phyloP scores from a whole-genome alignment of 1,140 invertebrate species.

The Lasaia peninsularis region DNA sequence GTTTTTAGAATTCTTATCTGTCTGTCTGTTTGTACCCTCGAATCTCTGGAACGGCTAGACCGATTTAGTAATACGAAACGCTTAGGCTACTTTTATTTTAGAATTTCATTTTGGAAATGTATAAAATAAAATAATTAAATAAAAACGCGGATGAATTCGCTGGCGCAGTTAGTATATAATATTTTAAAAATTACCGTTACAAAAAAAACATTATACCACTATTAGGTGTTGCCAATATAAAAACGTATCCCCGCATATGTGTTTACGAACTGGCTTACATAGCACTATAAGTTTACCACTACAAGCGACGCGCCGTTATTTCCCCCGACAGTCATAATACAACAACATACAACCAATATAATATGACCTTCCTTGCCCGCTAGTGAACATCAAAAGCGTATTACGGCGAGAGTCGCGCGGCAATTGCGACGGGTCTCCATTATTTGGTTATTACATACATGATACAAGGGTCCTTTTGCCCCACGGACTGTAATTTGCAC shows the following conservation, averaged over 20 bases:
- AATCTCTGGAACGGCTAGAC: too few species aligned
- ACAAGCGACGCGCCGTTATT: slow-evolving; percentile 59
- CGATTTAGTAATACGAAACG: too few species aligned
- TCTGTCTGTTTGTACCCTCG: too few species aligned
- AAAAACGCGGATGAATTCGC: too few species aligned
- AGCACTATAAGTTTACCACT: slow-evolving; percentile 50
- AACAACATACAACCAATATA: slow-evolving; percentile 53
- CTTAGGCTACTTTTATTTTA: too few species aligned
- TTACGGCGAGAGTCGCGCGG: slow-evolving; percentile 18
- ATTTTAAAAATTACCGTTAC: too few species aligned
- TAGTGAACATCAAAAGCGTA: slow-evolving; percentile 38
- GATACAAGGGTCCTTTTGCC: slow-evolving; percentile 55
- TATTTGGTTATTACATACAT: slow-evolving; percentile 47
- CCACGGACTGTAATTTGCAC: slow-evolving; percentile 64
- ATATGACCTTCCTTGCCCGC: slow-evolving; percentile 45
- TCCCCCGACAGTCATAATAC: slow-evolving; percentile 68
- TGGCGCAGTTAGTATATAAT: too few species aligned
- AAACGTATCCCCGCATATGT: slow-evolving; percentile 40
- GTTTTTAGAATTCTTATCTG: too few species aligned
- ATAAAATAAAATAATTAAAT: too few species aligned
- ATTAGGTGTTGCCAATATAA: neutral
- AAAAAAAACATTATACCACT: too few species aligned
- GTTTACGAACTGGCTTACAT: slow-evolving; percentile 49
- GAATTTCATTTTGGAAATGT: too few species aligned
- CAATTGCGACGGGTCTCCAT: slow-evolving; percentile 39